Conservation (phyloP, 2,797 vertebrate genomes). For the Eulemur albifrons region DNA sequence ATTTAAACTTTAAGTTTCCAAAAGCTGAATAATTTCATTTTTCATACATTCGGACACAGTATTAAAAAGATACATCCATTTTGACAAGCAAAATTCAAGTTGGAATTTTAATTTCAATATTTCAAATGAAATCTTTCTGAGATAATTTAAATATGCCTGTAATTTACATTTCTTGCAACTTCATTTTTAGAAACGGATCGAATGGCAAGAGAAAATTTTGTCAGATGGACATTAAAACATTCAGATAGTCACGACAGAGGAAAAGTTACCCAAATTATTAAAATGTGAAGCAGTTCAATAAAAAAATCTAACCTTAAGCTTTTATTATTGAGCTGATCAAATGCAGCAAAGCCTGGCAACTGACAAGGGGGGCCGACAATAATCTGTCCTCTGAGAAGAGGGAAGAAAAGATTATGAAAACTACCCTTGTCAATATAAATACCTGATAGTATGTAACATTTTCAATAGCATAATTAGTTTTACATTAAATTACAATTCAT, state of each 20-base stretch:
- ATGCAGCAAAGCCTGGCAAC: background rate
- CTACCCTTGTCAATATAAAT: background rate
- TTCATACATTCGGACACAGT: background rate
- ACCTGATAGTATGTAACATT: background rate
- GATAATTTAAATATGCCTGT: background rate
- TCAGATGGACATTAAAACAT: background rate
- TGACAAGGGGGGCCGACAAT: background rate
- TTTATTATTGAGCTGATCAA: background rate
- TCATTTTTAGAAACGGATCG: constrained; percentile 24
- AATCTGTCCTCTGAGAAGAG: background rate
- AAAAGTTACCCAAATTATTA: constrained; percentile 10
- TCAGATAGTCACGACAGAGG: background rate
- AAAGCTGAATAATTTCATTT: constrained; percentile 3
- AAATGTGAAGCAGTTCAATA: background rate
- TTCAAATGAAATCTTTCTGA: background rate
- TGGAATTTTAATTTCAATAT: background rate
- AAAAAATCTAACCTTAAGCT: background rate
- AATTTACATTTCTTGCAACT: constrained; percentile 23
- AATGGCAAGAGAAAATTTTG: background rate
- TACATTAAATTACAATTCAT: background rate
- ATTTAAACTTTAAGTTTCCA: constrained; percentile 17
- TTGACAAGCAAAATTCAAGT: background rate
- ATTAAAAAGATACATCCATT: background rate
- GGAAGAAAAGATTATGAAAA: background rate
- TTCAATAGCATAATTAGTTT: background rate